Percentiles rank a stretch among this genome's conserved stretches.
These are phyloP conservation scores for Netelia inedita DNA, from an alignment of 2,888 invertebrate genomes.

Conservation along the genomic window DNA sequence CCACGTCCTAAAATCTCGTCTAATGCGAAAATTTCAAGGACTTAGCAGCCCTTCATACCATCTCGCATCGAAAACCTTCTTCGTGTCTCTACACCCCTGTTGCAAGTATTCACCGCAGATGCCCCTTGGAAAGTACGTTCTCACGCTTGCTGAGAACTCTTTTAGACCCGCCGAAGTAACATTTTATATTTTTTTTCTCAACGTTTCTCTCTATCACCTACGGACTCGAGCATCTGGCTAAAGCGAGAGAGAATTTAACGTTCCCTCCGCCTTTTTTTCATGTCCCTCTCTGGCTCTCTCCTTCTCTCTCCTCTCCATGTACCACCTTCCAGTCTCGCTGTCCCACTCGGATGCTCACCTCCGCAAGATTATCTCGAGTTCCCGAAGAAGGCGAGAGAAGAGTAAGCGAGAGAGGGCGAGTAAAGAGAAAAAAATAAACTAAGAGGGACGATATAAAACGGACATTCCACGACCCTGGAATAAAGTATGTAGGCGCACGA, in stretches of 20 bases:
- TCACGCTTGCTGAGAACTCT: constrained; percentile 77
- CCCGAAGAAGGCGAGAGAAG: constrained; percentile 34
- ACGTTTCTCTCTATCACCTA: constrained; percentile 57
- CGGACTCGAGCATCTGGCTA: background rate
- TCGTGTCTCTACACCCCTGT: constrained; percentile 75
- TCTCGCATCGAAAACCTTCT: constrained; percentile 72
- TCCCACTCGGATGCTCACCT: constrained; percentile 5
- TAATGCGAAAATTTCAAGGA: constrained; percentile 5
- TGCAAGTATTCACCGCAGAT: constrained; percentile 76
- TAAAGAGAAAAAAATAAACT: constrained; percentile 24
- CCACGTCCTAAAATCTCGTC: constrained; percentile 8
- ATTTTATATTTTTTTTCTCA: constrained; percentile 68
- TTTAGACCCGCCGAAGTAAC: constrained; percentile 42
- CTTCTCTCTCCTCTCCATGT: constrained; percentile 13
- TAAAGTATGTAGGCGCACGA: constrained; percentile 48
- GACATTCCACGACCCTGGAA: constrained; percentile 60
- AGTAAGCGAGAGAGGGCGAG: constrained; percentile 42
- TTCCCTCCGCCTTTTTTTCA: constrained; percentile 69
- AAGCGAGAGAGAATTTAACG: constrained; percentile 72
- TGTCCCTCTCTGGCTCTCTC: constrained; percentile 60
- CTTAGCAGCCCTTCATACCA: constrained; percentile 23
- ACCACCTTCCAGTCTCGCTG: background rate
- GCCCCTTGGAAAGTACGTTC: constrained; percentile 79
- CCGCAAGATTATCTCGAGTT: constrained; percentile 66
- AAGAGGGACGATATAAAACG: constrained; percentile 49